Base-by-base conservation (phyloP, 2,797 vertebrate genomes). In the Falco rusticolus region DNA sequence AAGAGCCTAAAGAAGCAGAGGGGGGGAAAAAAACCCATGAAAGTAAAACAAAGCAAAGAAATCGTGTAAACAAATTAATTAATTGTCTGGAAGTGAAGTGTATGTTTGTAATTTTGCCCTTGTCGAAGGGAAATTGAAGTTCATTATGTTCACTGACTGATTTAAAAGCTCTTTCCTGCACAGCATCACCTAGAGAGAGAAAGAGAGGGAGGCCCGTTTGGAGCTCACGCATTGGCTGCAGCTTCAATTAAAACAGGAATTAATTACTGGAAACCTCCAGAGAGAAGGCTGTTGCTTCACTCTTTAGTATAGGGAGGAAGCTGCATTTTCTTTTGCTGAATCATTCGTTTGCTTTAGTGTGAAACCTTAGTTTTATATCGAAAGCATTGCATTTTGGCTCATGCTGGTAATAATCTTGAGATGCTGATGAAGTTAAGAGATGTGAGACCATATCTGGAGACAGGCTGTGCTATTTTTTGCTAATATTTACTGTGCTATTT, bases 1-100 rank as follows among this genome's bases (percentile, higher is more conserved):
- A 87, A 97, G 95, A 94, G 66, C 87, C 93, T 95, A 51, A 89
- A 96, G 91, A 93, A 96, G 79, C 90, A 41, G 39, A 41, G 39
- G 39, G 39, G 11, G 37, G 41, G 34, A 85, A 65, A 87, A 41
- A 41, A 81, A 96, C 51, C 87, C 76, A 94, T 94, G 96, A 93
- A 96, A 97, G 96, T 97, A 97, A 98, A 97, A 97, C 96, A 98
- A 97, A 97, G 96, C 77, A 91, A 97, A 97, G 92, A 83, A 97
- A 95, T 97, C 4, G 5, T 97, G 97, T 98, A 98, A 98, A 98
- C 98, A 98, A 97, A 98, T 98, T 98, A 98, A 98, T 98, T 98
- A 98, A 98, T 98, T 98, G 98, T 95, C 97, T 98, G 97, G 95
- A 98, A 98, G 95, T 97, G 94, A 97, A 97, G 97, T 96, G 89